Evolutionary conservation across 2,888 invertebrate genomes (phyloP), one percentile per base, ranked within the genome.

Genomic region (Thereva nobilitata): DNA sequence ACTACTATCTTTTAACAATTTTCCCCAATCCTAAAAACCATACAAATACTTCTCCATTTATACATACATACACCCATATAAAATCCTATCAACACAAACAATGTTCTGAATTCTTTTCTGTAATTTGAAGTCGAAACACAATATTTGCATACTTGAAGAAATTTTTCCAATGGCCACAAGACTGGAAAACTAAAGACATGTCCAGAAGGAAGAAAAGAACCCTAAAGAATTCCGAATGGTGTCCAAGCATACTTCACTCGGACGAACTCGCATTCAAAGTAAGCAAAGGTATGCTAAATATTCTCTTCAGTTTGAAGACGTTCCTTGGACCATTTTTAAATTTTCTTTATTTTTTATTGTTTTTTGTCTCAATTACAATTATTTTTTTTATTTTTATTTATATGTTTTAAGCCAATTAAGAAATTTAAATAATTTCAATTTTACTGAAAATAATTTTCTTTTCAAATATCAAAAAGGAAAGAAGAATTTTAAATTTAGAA

Each of bases 101-200:
- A 64, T 41, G 35, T 23, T 35, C 12, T 37, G 49, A 64, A 64
- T 64, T 53, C 53, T 64, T 64, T 64, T 64, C n/a, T 41, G 49
- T 37, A 64, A 64, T 64, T 64, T 64, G 42, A 41, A 35, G 5
- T 10, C 44, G 40, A 44, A 64, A 64, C 64, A 64, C 35, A 64
- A 55, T 54, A 64, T 64, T 54, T 64, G 64, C 64, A 64, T 64
- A 55, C 64, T 64, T 64, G 49, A 41, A 37, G n/a, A 40, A 8
- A 41, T 49, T 50, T 50, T 41, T 61, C 50, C 9, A 50, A 61
- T 61, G 61, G 42, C 50, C 61, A 50, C 9, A 50, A 40, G 47
- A 7, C 37, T 23, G 57, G n/a, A 35, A 38, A 8, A 38, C 8
- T 34, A 38, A 45, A 57, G 42, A 35, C 42, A 56, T 42, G 37